Base-by-base conservation (phyloP, 1,140 invertebrate genomes). In the Bombus confusus region DNA sequence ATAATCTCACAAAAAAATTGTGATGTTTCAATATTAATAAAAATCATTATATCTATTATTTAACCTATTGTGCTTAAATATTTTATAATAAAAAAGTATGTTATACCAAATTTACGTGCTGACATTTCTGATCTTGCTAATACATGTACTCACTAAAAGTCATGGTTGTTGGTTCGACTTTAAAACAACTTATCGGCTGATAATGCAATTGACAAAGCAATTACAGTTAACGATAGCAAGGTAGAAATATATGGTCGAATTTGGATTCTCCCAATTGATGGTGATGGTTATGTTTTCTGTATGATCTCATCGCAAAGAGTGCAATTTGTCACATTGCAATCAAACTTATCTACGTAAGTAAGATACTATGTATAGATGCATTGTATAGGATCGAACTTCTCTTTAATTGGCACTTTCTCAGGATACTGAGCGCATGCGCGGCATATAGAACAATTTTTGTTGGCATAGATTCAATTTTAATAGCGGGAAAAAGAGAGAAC, bases 381-480 rank as follows among this genome's bases (percentile, higher is more conserved):
- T 52, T 52, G 31, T 25, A 31, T 41, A 25, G 28, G 47, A 59
- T 82, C 22, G 71, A 62, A 82, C 22, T 22, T 74, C 18, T 82
- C 41, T 39, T 80, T 28, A 80, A 80, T 57, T 81, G 62, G 72
- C 72, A 59, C 3, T 25, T 10, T 77, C 25, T 9, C 62, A 31
- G 22, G 41, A 22, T 31, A 47, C 18, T 8, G 6, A 28, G 25
- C 75, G 52, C 83, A 79, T 79, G 64, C 68, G 83, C 41, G 1
- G 13, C 47, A 1, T 9, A 37, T n/a, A 28, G 8, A 39, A 59
- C n/a, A 43, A 37, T n/a, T 47, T 52, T 34, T 52, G n/a, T 41
- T 72, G 52, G 52, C 66, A 12, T 10, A 12, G 25, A n/a, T 83
- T 78, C 74, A 57, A 77, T 37, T 72, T 72, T 25, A 12, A 52